Evolutionary conservation across 2,113 vertebrate genomes (phyloP).

Genomic region (Agelaius phoeniceus): DNA sequence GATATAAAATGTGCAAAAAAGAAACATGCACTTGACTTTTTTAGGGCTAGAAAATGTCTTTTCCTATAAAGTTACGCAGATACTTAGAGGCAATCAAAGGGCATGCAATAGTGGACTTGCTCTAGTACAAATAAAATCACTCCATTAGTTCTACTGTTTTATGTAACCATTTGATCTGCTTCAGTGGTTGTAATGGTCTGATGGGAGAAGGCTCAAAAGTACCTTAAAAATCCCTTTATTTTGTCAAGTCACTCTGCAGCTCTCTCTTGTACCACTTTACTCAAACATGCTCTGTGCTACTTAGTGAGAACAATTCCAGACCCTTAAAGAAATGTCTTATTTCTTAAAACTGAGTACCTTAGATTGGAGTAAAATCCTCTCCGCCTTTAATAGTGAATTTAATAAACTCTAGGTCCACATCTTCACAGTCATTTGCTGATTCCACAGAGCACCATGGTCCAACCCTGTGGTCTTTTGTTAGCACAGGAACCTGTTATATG

Average conservation of each 20-base stretch:
- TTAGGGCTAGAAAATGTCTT: neutral
- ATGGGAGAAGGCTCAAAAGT: neutral
- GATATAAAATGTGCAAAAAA: neutral
- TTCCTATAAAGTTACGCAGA: neutral
- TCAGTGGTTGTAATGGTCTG: neutral
- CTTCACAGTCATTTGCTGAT: neutral
- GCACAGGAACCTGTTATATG: neutral
- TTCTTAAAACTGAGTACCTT: neutral
- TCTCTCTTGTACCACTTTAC: neutral
- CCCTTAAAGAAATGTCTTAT: neutral
- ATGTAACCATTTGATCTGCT: neutral
- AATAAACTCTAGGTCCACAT: neutral
- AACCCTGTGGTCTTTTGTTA: neutral
- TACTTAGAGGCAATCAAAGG: neutral
- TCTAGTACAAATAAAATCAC: neutral
- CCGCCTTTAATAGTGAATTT: neutral
- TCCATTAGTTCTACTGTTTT: neutral
- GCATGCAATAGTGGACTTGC: neutral
- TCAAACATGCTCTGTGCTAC: neutral
- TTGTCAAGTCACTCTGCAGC: conserved; percentile 1
- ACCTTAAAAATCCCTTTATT: neutral
- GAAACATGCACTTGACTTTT: neutral
- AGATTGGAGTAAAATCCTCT: neutral
- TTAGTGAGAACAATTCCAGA: neutral
- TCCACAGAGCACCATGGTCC: neutral